A percentile compares a stretch with the other conserved stretches of the same genome.
phyloP scores from a whole-genome alignment of 2,113 vertebrate genomes.

The Nansenia antarctica region DNA sequence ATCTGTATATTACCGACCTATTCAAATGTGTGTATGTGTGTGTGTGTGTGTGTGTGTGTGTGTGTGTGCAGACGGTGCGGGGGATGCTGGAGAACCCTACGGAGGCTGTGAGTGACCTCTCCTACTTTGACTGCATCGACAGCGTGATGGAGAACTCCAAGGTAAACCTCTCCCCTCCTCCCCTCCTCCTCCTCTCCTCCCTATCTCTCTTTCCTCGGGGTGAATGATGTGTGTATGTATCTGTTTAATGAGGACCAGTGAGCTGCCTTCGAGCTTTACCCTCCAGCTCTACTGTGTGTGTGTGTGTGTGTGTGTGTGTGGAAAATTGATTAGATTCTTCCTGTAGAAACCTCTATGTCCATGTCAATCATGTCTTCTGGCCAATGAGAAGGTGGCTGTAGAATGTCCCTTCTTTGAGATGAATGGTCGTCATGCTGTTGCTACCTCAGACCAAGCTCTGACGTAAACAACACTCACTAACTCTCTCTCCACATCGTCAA shows the following conservation, averaged over 20 bases:
- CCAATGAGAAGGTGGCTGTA: too few species aligned
- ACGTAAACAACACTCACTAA: too few species aligned
- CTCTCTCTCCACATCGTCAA: too few species aligned
- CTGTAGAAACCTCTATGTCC: too few species aligned
- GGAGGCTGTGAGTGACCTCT: constrained; percentile 89
- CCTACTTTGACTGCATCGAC: constrained; percentile 98
- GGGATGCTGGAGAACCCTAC: constrained; percentile 96
- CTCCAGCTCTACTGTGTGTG: neutral
- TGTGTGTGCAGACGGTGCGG: constrained; percentile 80
- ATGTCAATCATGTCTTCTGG: too few species aligned
- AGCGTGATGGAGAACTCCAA: constrained; percentile 99
- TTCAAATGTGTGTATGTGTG: neutral
- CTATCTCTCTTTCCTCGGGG: neutral
- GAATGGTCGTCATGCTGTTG: too few species aligned
- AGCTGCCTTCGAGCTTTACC: too few species aligned
- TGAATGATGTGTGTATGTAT: too few species aligned
- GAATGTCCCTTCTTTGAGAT: too few species aligned
- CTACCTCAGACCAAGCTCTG: too few species aligned
- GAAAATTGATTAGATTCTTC: too few species aligned
- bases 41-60: neutral
- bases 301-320: constrained; percentile 11
- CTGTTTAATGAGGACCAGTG: too few species aligned
- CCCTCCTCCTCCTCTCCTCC: neutral
- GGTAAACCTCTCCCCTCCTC: constrained; percentile 61
- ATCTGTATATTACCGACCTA: neutral